Evolutionary conservation across 2,113 vertebrate species (phyloP).

Genomic region (Leiothrix lutea): DNA sequence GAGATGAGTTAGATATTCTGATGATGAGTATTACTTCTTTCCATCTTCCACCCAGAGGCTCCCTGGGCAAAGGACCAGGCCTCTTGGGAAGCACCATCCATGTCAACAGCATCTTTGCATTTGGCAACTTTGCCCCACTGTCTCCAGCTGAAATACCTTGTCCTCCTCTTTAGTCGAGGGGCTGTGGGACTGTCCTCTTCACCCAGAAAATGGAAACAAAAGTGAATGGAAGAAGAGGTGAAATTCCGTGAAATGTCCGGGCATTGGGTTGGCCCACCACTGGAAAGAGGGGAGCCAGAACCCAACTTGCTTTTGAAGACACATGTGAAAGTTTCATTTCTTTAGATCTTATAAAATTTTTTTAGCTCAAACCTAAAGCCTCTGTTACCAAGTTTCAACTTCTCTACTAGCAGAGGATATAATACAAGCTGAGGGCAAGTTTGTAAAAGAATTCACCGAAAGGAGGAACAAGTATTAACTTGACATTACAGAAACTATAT

Average conservation of each 20-base stretch:
- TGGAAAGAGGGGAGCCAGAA: neutral
- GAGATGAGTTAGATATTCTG: neutral
- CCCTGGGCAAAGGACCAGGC: neutral
- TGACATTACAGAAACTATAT: slow-evolving; percentile 26
- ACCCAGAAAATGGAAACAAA: neutral
- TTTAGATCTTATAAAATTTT: neutral
- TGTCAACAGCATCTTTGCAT: neutral
- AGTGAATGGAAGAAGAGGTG: neutral
- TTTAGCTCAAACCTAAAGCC: neutral
- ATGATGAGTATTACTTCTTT: neutral
- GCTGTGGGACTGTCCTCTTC: neutral
- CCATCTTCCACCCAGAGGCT: neutral
- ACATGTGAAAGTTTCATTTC: neutral
- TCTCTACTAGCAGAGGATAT: neutral
- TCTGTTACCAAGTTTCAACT: neutral
- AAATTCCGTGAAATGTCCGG: neutral
- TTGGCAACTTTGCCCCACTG: neutral
- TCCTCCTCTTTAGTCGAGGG: neutral
- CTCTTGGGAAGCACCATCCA: neutral
- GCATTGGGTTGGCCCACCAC: neutral
- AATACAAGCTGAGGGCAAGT: neutral
- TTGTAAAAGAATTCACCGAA: neutral
- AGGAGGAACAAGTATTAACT: neutral
- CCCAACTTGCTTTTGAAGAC: neutral
- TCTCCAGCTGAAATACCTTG: neutral